Percentiles rank a stretch among this genome's conserved stretches.
phyloP scores from a whole-genome alignment of 2,888 invertebrate genomes.

The Pterostichus madidus region DNA sequence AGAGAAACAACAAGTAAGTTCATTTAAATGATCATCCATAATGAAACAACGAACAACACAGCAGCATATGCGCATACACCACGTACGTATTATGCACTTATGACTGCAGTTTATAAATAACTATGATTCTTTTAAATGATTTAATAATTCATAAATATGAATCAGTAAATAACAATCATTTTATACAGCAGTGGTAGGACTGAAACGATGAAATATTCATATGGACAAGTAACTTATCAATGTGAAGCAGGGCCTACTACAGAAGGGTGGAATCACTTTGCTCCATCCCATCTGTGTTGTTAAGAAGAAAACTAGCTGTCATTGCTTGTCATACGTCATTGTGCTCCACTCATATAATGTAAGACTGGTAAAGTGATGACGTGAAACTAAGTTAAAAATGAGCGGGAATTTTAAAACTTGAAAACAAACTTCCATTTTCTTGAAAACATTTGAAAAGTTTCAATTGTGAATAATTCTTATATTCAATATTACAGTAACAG shows the following conservation, averaged over 20 bases:
- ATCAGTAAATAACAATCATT: slow-evolving; percentile 54
- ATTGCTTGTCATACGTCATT: background rate
- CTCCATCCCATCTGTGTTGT: slow-evolving; percentile 5
- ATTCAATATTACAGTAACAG: too few species aligned
- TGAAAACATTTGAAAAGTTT: too few species aligned
- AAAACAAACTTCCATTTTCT: too few species aligned
- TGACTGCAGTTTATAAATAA: slow-evolving; percentile 47
- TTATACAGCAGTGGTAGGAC: slow-evolving; percentile 42
- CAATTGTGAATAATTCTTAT: too few species aligned
- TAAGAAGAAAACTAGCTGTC: slow-evolving; percentile 20
- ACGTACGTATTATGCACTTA: slow-evolving; percentile 7
- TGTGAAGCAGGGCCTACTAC: slow-evolving; percentile 23
- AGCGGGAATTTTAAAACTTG: too few species aligned
- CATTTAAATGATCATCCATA: slow-evolving; percentile 42
- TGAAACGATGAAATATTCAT: slow-evolving; percentile 35
- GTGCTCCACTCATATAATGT: background rate
- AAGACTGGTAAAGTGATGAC: too few species aligned
- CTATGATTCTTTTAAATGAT: slow-evolving; percentile 46
- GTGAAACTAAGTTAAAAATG: too few species aligned
- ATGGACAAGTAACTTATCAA: slow-evolving; percentile 40
- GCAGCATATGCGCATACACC: background rate
- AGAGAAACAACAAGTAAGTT: slow-evolving; percentile 31
- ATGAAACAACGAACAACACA: slow-evolving; percentile 37
- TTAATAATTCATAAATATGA: slow-evolving; percentile 56
- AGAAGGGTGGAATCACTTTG: slow-evolving; percentile 52